phyloP scores from a whole-genome alignment of 2,888 invertebrate species.

The Carterocephalus palaemon region DNA sequence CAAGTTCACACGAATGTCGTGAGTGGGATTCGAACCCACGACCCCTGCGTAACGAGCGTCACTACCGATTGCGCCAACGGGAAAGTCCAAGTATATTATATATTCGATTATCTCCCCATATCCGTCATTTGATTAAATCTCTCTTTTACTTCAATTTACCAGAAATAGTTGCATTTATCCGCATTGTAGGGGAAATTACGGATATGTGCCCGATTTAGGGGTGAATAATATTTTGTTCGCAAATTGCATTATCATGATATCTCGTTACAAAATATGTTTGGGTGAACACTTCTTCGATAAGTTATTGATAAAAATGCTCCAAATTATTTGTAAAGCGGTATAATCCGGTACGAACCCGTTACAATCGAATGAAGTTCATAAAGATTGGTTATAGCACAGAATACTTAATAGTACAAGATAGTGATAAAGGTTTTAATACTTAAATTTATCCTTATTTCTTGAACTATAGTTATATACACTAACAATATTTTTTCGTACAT shows the following conservation, averaged over 20 bases:
- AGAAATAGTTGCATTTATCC: constrained; percentile 34
- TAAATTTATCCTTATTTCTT: no score
- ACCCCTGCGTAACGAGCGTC: no score
- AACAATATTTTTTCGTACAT: no score
- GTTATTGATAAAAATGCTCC: not conserved
- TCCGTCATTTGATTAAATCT: constrained; percentile 61
- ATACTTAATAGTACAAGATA: no score
- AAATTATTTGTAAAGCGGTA: no score
- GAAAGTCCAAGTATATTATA: constrained; percentile 56
- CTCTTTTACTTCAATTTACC: constrained; percentile 65
- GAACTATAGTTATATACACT: no score
- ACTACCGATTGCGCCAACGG: constrained; percentile 42
- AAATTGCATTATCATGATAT: constrained; percentile 38
- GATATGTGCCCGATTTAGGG: constrained; percentile 31
- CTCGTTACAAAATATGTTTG: constrained; percentile 28
- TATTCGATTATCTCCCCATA: constrained; percentile 57
- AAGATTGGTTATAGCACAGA: no score
- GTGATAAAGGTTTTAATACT: no score
- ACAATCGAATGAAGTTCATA: no score
- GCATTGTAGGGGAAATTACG: constrained; percentile 33
- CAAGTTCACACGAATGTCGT: no score
- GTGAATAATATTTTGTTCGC: constrained; percentile 38
- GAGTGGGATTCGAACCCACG: no score
- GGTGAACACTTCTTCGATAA: constrained; percentile 34
- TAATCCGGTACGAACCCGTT: no score